Conservation (phyloP, 2,797 vertebrate genomes). For the Delichon dasypus region DNA sequence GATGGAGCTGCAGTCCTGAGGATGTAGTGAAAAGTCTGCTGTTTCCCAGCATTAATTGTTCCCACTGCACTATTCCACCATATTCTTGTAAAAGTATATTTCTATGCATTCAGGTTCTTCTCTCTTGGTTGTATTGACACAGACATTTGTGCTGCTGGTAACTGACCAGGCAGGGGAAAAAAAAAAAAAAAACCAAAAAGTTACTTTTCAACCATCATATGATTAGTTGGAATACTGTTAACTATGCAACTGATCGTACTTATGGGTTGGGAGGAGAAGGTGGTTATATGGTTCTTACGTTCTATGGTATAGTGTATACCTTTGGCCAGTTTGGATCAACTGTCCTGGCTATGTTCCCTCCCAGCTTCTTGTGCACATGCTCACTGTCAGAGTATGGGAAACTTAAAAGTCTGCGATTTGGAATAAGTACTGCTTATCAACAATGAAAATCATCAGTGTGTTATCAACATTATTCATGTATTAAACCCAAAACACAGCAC, state of each 20-base stretch:
- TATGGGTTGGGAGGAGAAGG: background rate
- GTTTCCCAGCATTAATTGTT: background rate
- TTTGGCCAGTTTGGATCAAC: background rate
- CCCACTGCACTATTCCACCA: background rate
- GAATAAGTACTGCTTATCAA: background rate
- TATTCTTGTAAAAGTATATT: background rate
- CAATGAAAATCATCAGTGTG: background rate
- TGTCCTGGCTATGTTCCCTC: background rate
- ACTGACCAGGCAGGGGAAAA: background rate
- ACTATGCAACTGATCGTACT: background rate
- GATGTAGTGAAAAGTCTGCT: background rate
- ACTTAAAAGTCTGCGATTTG: background rate
- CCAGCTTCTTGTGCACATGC: background rate
- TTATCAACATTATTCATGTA: background rate
- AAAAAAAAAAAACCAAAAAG: no score
- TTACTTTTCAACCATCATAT: background rate
- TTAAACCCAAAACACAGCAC: background rate
- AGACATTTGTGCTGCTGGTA: background rate
- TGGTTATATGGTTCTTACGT: rapidly evolving
- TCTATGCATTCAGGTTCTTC: background rate
- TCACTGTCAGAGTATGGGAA: background rate
- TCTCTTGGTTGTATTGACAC: background rate
- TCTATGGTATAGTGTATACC: background rate
- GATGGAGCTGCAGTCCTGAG: background rate
- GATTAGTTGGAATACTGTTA: background rate